Base-by-base conservation (phyloP, 2,888 invertebrate genomes). In the Drosophila planitibia region DNA sequence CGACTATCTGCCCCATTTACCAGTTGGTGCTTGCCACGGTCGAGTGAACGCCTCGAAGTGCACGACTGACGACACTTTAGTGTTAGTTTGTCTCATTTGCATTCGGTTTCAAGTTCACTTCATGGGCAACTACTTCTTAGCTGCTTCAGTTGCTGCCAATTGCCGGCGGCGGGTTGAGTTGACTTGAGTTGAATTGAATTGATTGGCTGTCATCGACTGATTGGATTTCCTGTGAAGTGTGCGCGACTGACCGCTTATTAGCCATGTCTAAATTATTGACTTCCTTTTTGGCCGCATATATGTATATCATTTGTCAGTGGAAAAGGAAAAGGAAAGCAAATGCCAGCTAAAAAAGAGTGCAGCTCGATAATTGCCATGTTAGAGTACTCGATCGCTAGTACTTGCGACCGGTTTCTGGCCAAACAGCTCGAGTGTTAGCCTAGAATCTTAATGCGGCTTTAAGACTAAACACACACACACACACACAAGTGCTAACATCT, bases 141-240 rank as follows among this genome's bases (percentile, higher is more conserved):
- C 57, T 22, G 64, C 60, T 49, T 57, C 53, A 47, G 41, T 51
- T 61, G 52, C 52, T 44, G 64, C 47, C 68, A 70, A 70, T 64
- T 67, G 67, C 41, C 54, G 33, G 44, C 64, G 19, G 22, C 35
- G 19, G 16, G 16, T 22, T 35, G 5, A 22, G 6, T 47, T 12
- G 47, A 47, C 5, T 16, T 22, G 4, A 37, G 0, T 55, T 28
- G 51, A 51, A 5, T 10, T 44, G 58, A 61, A 51, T 49, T 71
- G 67, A 78, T 80, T 80, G 76, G 63, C 66, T 64, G 70, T 70
- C 81, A 76, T 70, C 66, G 76, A 47, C 44, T 71, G 77, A 68
- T 78, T 79, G 70, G 67, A 81, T 74, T 79, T 79, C 79, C 79
- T 81, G 74, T 47, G 81, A 76, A 71, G 54, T 54, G 59, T 35